Percentiles rank a stretch among this genome's conserved stretches.
Conservation (phyloP, 2,797 vertebrate species). For the Tamandua tetradactyla region DNA sequence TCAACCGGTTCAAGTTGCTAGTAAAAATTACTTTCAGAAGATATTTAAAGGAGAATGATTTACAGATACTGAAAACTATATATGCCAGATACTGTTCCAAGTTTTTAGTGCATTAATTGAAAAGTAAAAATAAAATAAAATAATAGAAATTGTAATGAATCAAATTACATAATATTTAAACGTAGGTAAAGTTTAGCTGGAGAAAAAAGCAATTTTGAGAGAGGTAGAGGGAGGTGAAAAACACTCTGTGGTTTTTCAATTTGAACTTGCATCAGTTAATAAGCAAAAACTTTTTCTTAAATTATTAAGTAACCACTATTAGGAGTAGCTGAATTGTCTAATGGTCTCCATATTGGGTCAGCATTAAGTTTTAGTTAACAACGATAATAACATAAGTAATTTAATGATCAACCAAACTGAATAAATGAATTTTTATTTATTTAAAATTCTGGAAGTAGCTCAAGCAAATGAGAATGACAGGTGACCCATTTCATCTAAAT, state of each 20-base stretch:
- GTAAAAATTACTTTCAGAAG: conserved; percentile 14
- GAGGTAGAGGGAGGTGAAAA: neutral
- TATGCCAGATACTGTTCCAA: no score
- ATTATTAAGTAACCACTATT: neutral
- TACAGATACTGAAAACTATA: neutral
- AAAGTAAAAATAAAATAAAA: neutral
- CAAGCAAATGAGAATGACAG: neutral
- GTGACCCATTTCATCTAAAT: neutral
- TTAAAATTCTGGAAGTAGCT: neutral
- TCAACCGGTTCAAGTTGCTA: neutral
- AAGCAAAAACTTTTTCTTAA: neutral
- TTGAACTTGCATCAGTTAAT: neutral
- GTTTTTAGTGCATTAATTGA: no score
- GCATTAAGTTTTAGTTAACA: neutral
- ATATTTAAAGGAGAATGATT: conserved; percentile 34
- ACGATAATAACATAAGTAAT: neutral
- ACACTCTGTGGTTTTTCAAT: neutral
- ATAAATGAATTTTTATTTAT: neutral
- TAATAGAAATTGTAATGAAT: neutral
- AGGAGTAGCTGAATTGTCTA: conserved; percentile 1
- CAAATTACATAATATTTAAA: neutral
- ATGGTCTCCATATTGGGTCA: neutral
- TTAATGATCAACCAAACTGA: conserved; percentile 41
- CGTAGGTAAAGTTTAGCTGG: neutral
- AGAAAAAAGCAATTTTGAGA: neutral